These are phyloP conservation scores for Anguilla pacifica DNA, from an alignment of 2,797 vertebrate species.

Conservation along the genomic window DNA sequence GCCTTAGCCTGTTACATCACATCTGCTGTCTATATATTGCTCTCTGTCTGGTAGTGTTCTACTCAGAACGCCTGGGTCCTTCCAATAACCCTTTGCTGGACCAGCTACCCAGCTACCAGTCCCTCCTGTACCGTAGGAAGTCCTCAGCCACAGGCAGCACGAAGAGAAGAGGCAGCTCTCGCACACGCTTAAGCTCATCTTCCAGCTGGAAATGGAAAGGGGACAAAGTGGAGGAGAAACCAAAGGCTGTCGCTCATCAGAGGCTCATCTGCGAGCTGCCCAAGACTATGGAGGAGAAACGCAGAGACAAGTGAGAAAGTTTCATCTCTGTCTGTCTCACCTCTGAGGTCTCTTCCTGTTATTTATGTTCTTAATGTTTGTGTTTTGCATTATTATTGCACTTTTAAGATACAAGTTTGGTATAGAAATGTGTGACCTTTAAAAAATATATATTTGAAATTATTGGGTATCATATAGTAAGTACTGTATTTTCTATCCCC, in stretches of 20 bases:
- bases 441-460: too few relatives aligned
- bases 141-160: slow-evolving; percentile 39
- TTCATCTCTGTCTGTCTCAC: not conserved
- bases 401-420: not conserved
- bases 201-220: slow-evolving; percentile 41
- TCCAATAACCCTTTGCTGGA: slow-evolving; percentile 80
- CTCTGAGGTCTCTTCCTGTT: not conserved
- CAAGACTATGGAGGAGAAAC: slow-evolving; percentile 78
- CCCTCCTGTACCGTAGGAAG: slow-evolving; percentile 78
- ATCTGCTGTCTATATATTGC: not conserved
- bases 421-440: too few relatives aligned
- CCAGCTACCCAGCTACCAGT: slow-evolving; percentile 89
- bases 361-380: not conserved
- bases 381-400: not conserved
- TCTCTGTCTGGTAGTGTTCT: slow-evolving; percentile 60
- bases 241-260: slow-evolving; percentile 32
- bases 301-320: slow-evolving; percentile 72
- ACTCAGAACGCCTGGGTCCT: slow-evolving; percentile 54
- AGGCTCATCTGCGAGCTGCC: slow-evolving; percentile 67
- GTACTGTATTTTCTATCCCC: not conserved
- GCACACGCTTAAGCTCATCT: slow-evolving; percentile 52
- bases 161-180: slow-evolving; percentile 61
- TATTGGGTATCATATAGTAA: not conserved
- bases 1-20: not conserved
- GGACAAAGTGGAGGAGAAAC: slow-evolving; percentile 53